Conservation (phyloP, 2,888 invertebrate genomes). For the Agrenia bidenticulata region DNA sequence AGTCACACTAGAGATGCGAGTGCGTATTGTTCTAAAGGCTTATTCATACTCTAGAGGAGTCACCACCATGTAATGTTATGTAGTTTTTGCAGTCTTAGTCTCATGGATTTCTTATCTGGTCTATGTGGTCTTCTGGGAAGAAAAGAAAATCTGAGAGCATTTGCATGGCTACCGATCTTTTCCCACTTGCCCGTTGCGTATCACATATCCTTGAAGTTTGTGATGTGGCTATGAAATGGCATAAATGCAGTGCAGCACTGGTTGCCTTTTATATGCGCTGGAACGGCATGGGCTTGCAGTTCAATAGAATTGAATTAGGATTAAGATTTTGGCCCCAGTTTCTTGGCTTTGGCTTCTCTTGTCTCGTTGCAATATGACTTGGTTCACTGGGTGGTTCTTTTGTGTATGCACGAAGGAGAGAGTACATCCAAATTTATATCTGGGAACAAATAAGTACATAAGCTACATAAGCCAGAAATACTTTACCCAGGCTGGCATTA, state of each 20-base stretch:
- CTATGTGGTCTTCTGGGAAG: not conserved
- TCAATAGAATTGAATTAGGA: constrained; percentile 33
- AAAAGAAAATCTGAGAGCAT: constrained; percentile 1
- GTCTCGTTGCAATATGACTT: constrained; percentile 9
- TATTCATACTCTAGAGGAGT: too few relatives aligned
- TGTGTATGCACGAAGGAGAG: not conserved
- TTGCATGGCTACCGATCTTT: constrained; percentile 6
- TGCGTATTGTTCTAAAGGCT: constrained; percentile 9
- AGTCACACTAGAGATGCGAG: constrained; percentile 2
- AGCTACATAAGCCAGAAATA: not conserved
- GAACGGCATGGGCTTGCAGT: constrained; percentile 16
- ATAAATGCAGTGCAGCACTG: constrained; percentile 4
- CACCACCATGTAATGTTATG: not conserved
- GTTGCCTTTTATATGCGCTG: too few relatives aligned
- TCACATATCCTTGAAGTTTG: not conserved
- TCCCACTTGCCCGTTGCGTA: not conserved
- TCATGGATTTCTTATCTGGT: constrained; percentile 15
- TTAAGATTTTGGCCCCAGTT: constrained; percentile 33
- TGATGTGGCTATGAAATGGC: not conserved
- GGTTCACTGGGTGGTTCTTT: constrained; percentile 7
- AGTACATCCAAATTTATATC: not conserved
- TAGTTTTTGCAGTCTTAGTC: not conserved
- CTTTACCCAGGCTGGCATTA: not conserved
- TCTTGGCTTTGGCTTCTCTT: constrained; percentile 12
- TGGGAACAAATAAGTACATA: not conserved